Conservation (phyloP, 1,140 invertebrate genomes). For the Ericerus pela region DNA sequence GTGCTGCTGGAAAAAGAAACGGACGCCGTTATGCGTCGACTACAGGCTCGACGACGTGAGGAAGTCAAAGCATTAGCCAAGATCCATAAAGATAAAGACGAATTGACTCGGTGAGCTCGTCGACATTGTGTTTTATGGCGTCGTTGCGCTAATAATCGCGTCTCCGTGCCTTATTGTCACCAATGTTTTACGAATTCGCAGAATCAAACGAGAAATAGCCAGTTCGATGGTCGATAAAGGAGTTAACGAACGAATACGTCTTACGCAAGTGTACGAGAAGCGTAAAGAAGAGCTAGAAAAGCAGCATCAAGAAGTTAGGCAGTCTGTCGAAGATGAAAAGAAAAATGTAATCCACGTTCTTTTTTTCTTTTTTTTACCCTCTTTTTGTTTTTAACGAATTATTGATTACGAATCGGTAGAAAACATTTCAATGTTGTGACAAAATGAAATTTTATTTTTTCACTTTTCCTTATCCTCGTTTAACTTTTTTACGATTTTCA, state of each 20-base stretch:
- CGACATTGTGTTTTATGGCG: no score
- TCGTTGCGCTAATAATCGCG: background rate
- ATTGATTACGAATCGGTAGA: background rate
- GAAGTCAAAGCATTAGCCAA: slow-evolving; percentile 71
- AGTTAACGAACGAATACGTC: slow-evolving; percentile 59
- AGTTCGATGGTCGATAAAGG: slow-evolving; percentile 64
- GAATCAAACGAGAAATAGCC: slow-evolving; percentile 57
- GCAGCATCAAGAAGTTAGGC: slow-evolving; percentile 58
- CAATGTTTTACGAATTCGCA: slow-evolving; percentile 22
- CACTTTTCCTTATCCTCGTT: no score
- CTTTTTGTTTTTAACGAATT: background rate
- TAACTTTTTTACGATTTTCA: no score
- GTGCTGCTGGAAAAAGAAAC: slow-evolving; percentile 56
- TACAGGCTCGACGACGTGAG: slow-evolving; percentile 64
- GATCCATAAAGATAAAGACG: slow-evolving; percentile 73
- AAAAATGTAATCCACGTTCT: slow-evolving; percentile 39
- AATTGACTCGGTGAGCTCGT: slow-evolving; percentile 51
- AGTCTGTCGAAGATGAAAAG: slow-evolving; percentile 49
- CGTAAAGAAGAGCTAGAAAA: slow-evolving; percentile 57
- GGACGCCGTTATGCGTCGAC: slow-evolving; percentile 63
- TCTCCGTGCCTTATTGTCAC: background rate
- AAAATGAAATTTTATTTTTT: no score
- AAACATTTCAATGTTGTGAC: no score
- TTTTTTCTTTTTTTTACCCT: slow-evolving; percentile 2
- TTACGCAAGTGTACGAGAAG: slow-evolving; percentile 56